Conservation (phyloP, 2,113 vertebrate genomes). For the Notechis scutatus region DNA sequence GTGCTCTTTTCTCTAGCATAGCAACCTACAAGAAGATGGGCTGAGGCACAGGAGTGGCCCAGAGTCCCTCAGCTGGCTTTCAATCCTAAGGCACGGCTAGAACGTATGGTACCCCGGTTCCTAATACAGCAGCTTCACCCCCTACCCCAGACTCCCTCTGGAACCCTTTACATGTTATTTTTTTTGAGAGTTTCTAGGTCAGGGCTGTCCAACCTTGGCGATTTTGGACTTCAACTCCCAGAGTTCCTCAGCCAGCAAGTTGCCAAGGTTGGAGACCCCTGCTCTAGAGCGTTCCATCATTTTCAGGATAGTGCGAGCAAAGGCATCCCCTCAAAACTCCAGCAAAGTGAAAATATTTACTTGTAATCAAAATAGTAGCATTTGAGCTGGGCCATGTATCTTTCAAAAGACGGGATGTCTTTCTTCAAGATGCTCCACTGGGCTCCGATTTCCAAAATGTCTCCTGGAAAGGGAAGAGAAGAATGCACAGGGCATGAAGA, state of each 20-base stretch:
- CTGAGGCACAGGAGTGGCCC: not conserved
- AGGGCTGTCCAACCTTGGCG: too few species aligned
- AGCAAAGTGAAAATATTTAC: slow-evolving; percentile 63
- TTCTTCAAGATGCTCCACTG: slow-evolving; percentile 92
- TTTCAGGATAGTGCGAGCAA: not conserved
- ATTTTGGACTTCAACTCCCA: too few species aligned
- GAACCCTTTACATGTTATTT: not conserved
- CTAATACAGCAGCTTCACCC: not conserved
- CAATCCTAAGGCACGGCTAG: not conserved
- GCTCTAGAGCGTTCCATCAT: not conserved
- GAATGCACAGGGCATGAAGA: not conserved
- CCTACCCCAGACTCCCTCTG: not conserved
- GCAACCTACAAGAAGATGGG: not conserved
- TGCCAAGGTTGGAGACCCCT: too few species aligned
- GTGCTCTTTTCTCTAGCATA: not conserved
- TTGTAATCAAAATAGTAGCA: slow-evolving; percentile 98
- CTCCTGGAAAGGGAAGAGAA: slow-evolving; percentile 67
- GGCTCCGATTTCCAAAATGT: slow-evolving; percentile 91
- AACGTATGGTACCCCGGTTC: not conserved
- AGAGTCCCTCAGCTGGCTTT: not conserved
- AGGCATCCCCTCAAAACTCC: not conserved
- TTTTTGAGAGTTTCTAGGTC: not conserved
- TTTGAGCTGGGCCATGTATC: slow-evolving; percentile 95
- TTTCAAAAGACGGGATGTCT: slow-evolving; percentile 90
- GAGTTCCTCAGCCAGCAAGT: too few species aligned